Percentiles rank a stretch among this genome's conserved stretches.
phyloP scores from a whole-genome alignment of 92 coral and sea anemone genomes.

The Paragorgia papillata region DNA sequence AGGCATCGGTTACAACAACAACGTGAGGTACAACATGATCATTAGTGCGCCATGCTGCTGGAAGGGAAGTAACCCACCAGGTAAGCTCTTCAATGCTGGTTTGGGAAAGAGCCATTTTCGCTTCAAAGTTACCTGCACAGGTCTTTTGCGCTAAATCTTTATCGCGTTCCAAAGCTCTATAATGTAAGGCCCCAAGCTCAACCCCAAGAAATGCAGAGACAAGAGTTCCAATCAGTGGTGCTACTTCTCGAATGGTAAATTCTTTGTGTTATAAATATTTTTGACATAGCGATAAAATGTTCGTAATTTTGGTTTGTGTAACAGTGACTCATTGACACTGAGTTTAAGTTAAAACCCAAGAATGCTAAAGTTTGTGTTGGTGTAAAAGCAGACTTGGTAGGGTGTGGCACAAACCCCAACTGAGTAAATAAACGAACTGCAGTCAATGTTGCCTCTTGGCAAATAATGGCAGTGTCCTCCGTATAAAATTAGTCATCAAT shows the following conservation, averaged over 20 bases:
- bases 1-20: slow-evolving; percentile 54
- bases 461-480: slow-evolving; percentile 14
- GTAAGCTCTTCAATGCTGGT: slow-evolving; percentile 34
- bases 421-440: slow-evolving; percentile 28
- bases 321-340: slow-evolving; percentile 21
- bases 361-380: slow-evolving; percentile 54
- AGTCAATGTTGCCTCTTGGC: slow-evolving; percentile 32
- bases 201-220: slow-evolving; percentile 61
- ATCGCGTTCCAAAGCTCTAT: slow-evolving; percentile 48
- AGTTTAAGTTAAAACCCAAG: slow-evolving; percentile 35
- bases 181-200: slow-evolving; percentile 47
- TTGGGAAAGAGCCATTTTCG: slow-evolving; percentile 21
- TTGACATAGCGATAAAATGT: neutral
- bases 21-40: slow-evolving; percentile 43
- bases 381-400: slow-evolving; percentile 40
- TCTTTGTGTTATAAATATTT: neutral
- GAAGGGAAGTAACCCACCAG: slow-evolving; percentile 56
- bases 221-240: slow-evolving; percentile 39
- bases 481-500: slow-evolving; percentile 55
- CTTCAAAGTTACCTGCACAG: neutral
- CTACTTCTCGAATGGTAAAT: slow-evolving; percentile 36
- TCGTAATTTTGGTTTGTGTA: neutral
- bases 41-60: slow-evolving; percentile 40
- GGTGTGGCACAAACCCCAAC: slow-evolving; percentile 52
- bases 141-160: slow-evolving; percentile 7